A percentile compares a stretch with the other conserved stretches of the same genome.
phyloP scores from a whole-genome alignment of 2,797 vertebrate species.

The Gallinago solitaria region DNA sequence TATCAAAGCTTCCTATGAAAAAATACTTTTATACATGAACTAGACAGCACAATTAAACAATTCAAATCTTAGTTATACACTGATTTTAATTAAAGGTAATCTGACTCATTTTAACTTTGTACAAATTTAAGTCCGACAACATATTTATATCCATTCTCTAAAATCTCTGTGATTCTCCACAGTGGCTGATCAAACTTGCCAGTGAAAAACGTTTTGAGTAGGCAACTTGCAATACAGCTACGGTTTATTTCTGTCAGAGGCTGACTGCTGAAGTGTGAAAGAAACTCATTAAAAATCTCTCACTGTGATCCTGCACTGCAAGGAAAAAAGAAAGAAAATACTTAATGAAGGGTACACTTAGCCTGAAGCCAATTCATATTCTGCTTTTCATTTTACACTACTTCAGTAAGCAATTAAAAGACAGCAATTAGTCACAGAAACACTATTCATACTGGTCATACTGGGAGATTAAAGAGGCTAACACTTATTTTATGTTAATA shows the following conservation, averaged over 20 bases:
- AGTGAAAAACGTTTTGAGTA: slow-evolving; percentile 76
- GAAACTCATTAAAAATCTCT: slow-evolving; percentile 84
- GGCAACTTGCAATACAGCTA: slow-evolving; percentile 74
- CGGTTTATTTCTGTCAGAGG: slow-evolving; percentile 78
- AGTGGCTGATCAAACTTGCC: slow-evolving; percentile 73
- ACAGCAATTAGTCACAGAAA: slow-evolving; percentile 68
- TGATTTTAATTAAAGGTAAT: slow-evolving; percentile 31
- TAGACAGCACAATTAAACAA: neutral
- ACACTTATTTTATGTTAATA: slow-evolving; percentile 66
- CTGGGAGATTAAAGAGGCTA: slow-evolving; percentile 55
- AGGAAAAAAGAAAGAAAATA: slow-evolving; percentile 53
- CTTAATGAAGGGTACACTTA: slow-evolving; percentile 74
- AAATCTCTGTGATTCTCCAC: slow-evolving; percentile 67
- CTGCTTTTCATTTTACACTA: slow-evolving; percentile 49
- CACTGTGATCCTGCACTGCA: slow-evolving; percentile 76
- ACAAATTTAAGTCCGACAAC: slow-evolving; percentile 26
- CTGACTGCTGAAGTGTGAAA: slow-evolving; percentile 80
- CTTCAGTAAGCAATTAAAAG: slow-evolving; percentile 67
- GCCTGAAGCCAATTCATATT: slow-evolving; percentile 70
- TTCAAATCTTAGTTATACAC: neutral
- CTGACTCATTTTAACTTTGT: neutral
- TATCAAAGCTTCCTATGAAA: neutral
- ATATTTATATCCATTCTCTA: slow-evolving; percentile 60
- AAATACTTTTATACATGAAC: neutral
- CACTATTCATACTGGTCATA: slow-evolving; percentile 55